Evolutionary conservation across 2,113 vertebrate genomes (phyloP).

Genomic region (Falco punctatus): DNA sequence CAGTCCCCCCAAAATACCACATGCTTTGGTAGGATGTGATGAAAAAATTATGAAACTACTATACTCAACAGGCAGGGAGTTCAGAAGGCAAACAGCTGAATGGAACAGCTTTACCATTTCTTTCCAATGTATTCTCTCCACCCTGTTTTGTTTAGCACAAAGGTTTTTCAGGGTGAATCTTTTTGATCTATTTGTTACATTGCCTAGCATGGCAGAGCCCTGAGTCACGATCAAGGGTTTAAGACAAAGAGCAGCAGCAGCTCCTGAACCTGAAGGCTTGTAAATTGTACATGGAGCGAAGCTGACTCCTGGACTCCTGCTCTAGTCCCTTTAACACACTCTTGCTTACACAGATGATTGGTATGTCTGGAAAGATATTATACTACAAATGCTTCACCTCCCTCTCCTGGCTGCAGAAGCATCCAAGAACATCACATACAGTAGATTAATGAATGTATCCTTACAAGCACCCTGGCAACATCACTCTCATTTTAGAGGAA

Average conservation of each 20-base stretch:
- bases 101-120: not conserved
- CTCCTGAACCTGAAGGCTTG: not conserved
- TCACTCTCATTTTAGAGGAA: not conserved
- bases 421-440: slow-evolving; percentile 6
- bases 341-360: not conserved
- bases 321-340: not conserved
- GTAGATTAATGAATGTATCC: slow-evolving; percentile 40
- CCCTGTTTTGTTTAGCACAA: not conserved
- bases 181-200: not conserved
- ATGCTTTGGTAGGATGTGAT: not conserved
- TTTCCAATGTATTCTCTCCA: not conserved
- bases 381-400: not conserved
- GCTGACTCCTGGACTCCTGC: not conserved
- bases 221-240: not conserved
- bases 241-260: not conserved
- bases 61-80: not conserved
- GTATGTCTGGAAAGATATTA: slow-evolving; percentile 17
- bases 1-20: not conserved
- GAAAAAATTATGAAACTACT: not conserved
- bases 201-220: not conserved
- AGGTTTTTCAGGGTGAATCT: not conserved
- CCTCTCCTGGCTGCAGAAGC: not conserved
- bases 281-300: not conserved
- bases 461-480: slow-evolving; percentile 11
- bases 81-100: slow-evolving; percentile 10